A percentile compares a stretch with the other conserved stretches of the same genome.
Conservation (phyloP, 2,888 invertebrate species). For the Myopa testacea region DNA sequence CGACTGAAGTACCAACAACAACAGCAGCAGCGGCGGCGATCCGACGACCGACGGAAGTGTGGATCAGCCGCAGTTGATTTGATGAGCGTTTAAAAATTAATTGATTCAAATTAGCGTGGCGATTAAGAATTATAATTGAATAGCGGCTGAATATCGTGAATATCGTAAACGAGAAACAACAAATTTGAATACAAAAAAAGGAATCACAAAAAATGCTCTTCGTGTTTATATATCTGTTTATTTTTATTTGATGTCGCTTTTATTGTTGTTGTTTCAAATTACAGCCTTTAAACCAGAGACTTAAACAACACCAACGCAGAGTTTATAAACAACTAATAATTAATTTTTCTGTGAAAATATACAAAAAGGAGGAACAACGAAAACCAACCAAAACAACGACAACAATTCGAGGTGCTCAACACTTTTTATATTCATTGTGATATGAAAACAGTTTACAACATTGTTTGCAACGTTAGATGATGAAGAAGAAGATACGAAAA, state of each 20-base stretch:
- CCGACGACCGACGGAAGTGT: slow-evolving; percentile 7
- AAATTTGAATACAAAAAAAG: background rate
- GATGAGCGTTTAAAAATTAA: slow-evolving; percentile 26
- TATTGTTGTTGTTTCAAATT: background rate
- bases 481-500: too few species aligned
- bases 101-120: slow-evolving; percentile 15
- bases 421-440: background rate
- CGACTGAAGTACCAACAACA: background rate
- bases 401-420: background rate
- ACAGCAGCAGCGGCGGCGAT: background rate
- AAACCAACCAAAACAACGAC: background rate
- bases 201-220: background rate
- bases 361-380: background rate
- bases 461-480: background rate
- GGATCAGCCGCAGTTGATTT: background rate
- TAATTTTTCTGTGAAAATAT: background rate
- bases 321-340: background rate
- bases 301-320: slow-evolving; percentile 8
- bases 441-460: background rate
- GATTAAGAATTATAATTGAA: slow-evolving; percentile 7
- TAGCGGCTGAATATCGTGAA: background rate
- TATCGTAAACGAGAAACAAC: background rate
- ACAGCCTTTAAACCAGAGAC: background rate
- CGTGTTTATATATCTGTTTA: background rate
- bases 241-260: background rate